Conservation (phyloP, 2,888 invertebrate species). For the Adelphocoris suturalis region DNA sequence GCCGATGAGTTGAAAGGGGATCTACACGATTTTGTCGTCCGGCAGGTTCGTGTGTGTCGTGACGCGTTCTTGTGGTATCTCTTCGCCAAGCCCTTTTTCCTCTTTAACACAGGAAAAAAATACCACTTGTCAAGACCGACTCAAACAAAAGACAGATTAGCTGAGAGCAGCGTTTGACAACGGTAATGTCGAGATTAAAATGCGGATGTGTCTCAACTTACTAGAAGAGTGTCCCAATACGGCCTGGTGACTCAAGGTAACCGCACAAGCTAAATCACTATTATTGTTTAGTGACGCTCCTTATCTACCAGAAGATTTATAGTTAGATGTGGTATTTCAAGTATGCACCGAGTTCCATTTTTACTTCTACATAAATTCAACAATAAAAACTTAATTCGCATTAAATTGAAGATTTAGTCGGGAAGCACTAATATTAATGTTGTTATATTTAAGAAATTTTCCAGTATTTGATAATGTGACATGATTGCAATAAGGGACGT, state of each 20-base stretch:
- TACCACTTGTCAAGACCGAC: background rate
- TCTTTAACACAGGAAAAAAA: background rate
- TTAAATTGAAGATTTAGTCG: no score
- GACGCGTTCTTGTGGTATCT: conserved; percentile 13
- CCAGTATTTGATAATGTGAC: no score
- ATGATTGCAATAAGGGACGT: no score
- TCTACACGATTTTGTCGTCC: no score
- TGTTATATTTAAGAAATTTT: no score
- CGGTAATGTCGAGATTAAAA: conserved; percentile 25
- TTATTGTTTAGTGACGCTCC: background rate
- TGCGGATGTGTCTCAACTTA: conserved; percentile 32
- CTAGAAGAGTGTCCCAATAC: background rate
- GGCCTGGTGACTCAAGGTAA: background rate
- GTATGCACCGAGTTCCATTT: no score
- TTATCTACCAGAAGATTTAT: no score
- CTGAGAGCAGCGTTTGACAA: background rate
- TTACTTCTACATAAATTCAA: no score
- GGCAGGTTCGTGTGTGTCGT: background rate
- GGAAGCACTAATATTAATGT: no score
- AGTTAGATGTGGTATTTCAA: no score
- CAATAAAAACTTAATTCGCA: no score
- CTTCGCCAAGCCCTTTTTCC: conserved; percentile 8
- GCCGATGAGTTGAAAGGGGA: no score
- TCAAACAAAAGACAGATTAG: conserved; percentile 19
- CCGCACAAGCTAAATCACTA: background rate